Percentiles rank a stretch among this genome's conserved stretches.
Conservation (phyloP, 2,113 vertebrate species). For the Megaceryle maxima region DNA sequence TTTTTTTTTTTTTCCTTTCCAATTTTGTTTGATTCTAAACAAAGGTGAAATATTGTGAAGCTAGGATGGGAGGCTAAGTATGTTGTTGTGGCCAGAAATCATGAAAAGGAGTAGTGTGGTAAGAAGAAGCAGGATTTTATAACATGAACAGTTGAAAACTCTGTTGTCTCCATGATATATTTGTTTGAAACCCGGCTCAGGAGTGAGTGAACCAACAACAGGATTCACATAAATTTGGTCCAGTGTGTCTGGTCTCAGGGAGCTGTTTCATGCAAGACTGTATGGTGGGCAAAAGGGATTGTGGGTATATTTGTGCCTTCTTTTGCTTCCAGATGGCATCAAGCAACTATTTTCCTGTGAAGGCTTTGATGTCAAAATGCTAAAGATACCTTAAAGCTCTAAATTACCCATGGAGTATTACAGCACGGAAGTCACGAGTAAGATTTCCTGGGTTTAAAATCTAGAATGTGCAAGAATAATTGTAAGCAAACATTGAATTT, state of each 20-base stretch:
- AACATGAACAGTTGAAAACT: not conserved
- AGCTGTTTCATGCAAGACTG: not conserved
- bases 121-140: not conserved
- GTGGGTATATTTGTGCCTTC: not conserved
- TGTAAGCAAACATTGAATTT: not conserved
- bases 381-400: slow-evolving; percentile 6
- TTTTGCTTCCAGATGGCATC: slow-evolving; percentile 4
- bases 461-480: not conserved
- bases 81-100: not conserved
- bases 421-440: not conserved
- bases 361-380: not conserved
- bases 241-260: not conserved
- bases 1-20: too few relatives aligned
- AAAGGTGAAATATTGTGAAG: not conserved
- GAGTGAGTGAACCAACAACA: accelerated
- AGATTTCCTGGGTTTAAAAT: not conserved
- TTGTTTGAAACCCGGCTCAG: not conserved
- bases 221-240: not conserved
- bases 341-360: not conserved
- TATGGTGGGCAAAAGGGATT: not conserved
- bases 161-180: not conserved
- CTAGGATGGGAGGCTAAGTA: not conserved
- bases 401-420: not conserved
- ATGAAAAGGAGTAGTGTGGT: not conserved
- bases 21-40: slow-evolving; percentile 9